Evolutionary conservation across 2,797 vertebrate species (phyloP).

Genomic region (Acipenser oxyrinchus): DNA sequence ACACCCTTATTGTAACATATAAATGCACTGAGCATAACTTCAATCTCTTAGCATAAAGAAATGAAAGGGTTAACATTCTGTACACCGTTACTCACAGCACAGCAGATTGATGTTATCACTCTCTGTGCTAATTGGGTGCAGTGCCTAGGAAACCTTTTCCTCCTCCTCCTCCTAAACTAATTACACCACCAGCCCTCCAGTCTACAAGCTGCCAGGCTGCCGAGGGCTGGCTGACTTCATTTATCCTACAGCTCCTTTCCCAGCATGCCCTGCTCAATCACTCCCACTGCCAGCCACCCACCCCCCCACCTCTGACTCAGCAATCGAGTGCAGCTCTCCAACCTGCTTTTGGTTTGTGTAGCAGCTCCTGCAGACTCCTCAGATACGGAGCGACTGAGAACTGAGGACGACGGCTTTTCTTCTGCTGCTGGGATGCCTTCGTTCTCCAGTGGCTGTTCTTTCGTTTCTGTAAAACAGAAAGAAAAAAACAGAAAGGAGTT

Average conservation of each 20-base stretch:
- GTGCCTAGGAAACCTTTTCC: background rate
- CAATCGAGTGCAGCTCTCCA: slow-evolving; percentile 30
- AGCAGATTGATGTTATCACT: slow-evolving; percentile 20
- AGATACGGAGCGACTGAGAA: slow-evolving; percentile 61
- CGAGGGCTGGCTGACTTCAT: slow-evolving; percentile 4
- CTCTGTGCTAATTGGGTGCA: slow-evolving; percentile 32
- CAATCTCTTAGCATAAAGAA: background rate
- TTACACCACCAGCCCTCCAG: slow-evolving; percentile 21
- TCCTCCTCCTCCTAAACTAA: background rate
- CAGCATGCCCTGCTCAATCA: slow-evolving; percentile 15
- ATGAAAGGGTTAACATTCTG: too few relatives aligned
- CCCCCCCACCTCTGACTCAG: background rate
- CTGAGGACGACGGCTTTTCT: slow-evolving; percentile 59
- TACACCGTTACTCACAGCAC: slow-evolving; percentile 22
- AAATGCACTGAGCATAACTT: too few relatives aligned
- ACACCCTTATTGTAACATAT: too few relatives aligned
- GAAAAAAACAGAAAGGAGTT: slow-evolving; percentile 10
- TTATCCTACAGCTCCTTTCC: slow-evolving; percentile 16
- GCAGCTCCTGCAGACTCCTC: slow-evolving; percentile 70
- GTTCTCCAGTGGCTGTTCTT: slow-evolving; percentile 69
- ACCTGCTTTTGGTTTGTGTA: slow-evolving; percentile 86
- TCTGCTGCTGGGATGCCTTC: slow-evolving; percentile 46
- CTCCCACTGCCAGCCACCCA: background rate
- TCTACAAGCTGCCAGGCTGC: slow-evolving; percentile 22
- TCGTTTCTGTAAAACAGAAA: slow-evolving; percentile 59